phyloP scores from a whole-genome alignment of 2,888 invertebrate species.

The Agrotis puta region DNA sequence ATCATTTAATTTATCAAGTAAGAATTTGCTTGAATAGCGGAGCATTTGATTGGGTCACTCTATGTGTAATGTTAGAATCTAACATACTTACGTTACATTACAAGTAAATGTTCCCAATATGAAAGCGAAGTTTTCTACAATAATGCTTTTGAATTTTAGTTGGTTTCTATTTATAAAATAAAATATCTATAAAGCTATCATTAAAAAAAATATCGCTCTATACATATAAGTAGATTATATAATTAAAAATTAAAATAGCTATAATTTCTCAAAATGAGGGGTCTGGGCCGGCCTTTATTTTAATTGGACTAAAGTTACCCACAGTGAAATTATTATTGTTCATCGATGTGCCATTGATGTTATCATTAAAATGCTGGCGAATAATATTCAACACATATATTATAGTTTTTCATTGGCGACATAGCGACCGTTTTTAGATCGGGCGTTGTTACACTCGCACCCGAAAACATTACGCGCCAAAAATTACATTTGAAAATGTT shows the following conservation, averaged over 20 bases:
- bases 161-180: background rate
- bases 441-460: background rate
- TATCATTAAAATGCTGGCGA: background rate
- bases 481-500: slow-evolving; percentile 1
- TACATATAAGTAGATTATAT: background rate
- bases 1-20: no score
- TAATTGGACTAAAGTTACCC: slow-evolving; percentile 35
- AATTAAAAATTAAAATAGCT: no score
- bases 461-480: background rate
- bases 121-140: no score
- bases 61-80: no score
- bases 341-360: background rate
- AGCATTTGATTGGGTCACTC: no score
- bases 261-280: slow-evolving; percentile 23
- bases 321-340: slow-evolving; percentile 21
- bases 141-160: no score
- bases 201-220: background rate
- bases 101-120: no score
- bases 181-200: background rate
- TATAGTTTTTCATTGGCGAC: background rate
- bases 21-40: no score
- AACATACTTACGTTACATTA: no score
- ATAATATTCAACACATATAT: background rate
- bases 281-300: background rate
- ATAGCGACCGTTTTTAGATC: background rate